These are phyloP conservation scores for Medauroidea extradentata DNA, from an alignment of 1,140 invertebrate species.

Conservation along the genomic window DNA sequence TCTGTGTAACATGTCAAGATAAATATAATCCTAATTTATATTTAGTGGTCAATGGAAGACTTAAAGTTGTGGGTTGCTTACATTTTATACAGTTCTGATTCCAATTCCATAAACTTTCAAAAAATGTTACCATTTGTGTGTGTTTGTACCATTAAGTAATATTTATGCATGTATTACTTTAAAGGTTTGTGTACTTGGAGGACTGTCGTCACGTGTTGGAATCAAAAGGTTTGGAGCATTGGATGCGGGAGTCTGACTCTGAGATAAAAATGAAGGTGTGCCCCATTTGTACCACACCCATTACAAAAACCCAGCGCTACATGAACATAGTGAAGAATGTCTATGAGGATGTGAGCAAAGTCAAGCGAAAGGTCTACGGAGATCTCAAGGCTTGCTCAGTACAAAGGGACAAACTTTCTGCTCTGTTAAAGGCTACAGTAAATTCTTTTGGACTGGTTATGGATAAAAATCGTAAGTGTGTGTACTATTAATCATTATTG, in stretches of 20 bases:
- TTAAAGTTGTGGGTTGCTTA: too few species aligned
- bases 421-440: background rate
- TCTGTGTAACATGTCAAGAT: too few species aligned
- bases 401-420: background rate
- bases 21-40: too few species aligned
- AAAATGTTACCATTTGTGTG: too few species aligned
- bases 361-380: constrained; percentile 33
- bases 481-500: too few species aligned
- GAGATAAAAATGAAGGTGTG: constrained; percentile 36
- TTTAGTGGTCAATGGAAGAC: too few species aligned
- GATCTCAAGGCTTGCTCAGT: background rate
- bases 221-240: constrained; percentile 48
- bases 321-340: constrained; percentile 40
- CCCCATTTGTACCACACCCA: constrained; percentile 46
- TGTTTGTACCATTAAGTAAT: too few species aligned
- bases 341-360: constrained; percentile 37
- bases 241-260: constrained; percentile 41
- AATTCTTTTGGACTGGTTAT: too few species aligned
- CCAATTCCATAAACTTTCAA: too few species aligned
- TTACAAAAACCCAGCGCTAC: constrained; percentile 44
- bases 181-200: constrained; percentile 54
- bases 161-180: too few species aligned
- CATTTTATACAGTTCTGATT: too few species aligned
- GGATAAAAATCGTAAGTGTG: too few species aligned
- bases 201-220: constrained; percentile 63